These are phyloP conservation scores for Meloidogyne floridensis DNA, from an alignment of 1,140 invertebrate species.

Conservation along the genomic window DNA sequence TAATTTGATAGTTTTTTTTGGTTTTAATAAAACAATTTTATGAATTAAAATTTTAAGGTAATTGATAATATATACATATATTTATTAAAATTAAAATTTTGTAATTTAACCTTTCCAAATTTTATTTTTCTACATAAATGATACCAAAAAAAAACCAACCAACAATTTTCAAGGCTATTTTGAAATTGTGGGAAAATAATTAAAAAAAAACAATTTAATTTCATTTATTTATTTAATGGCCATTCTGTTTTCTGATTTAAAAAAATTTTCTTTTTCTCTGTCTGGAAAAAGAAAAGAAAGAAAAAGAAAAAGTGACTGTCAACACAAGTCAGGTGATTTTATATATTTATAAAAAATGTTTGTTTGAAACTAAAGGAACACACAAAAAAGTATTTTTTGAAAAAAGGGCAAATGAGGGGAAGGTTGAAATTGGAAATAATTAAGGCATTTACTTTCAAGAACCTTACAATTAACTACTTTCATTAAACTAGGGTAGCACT, in stretches of 20 bases:
- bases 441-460: too few species aligned
- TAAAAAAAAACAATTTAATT: not conserved
- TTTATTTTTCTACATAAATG: not conserved
- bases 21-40: too few species aligned
- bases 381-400: not conserved
- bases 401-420: not conserved
- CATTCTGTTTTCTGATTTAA: not conserved
- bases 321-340: not conserved
- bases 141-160: not conserved
- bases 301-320: not conserved
- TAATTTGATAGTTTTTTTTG: too few species aligned
- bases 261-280: not conserved
- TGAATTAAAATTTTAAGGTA: too few species aligned
- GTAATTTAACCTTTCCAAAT: not conserved
- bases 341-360: not conserved
- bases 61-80: too few species aligned
- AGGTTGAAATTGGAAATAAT: too few species aligned
- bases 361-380: not conserved
- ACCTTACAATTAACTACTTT: too few species aligned
- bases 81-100: too few species aligned
- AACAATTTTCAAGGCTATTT: not conserved
- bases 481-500: too few species aligned
- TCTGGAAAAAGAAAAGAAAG: not conserved
- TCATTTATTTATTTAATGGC: not conserved
- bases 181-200: slow-evolving; percentile 5